Conservation (phyloP, 2,888 invertebrate genomes). For the Mesopsocus fuscifrons region DNA sequence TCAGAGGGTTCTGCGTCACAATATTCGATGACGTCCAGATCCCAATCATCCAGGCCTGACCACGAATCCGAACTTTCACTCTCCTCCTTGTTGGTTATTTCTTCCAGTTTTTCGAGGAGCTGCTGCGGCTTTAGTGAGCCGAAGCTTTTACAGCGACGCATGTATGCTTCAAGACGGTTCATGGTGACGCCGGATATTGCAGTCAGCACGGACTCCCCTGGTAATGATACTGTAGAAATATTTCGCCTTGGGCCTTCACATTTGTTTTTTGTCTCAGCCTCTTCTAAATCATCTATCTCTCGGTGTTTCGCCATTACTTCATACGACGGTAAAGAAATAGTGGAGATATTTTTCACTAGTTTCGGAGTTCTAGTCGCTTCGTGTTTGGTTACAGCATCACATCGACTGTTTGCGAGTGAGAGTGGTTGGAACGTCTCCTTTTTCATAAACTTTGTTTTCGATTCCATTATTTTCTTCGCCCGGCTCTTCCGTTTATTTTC, state of each 20-base stretch:
- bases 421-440: too few relatives aligned
- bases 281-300: conserved; percentile 18
- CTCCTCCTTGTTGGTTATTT: conserved; percentile 20
- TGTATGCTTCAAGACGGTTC: conserved; percentile 27
- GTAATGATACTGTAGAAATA: conserved; percentile 21
- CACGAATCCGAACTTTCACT: conserved; percentile 29
- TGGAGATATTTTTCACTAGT: conserved; percentile 27
- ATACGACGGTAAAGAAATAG: conserved; percentile 33
- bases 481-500: not conserved
- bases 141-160: conserved; percentile 28
- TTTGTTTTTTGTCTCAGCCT: conserved; percentile 19
- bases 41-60: conserved; percentile 31
- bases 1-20: conserved; percentile 10
- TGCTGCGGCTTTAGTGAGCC: conserved; percentile 28
- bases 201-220: conserved; percentile 19
- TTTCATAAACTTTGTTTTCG: not conserved
- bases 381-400: too few relatives aligned
- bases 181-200: conserved; percentile 21
- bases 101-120: conserved; percentile 24
- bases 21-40: conserved; percentile 28
- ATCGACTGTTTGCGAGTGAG: too few relatives aligned
- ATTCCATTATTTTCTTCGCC: not conserved
- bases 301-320: conserved; percentile 26
- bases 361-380: not conserved
- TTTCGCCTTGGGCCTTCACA: conserved; percentile 14